Conservation (phyloP, 2,113 vertebrate species). For the Loxodonta africana region DNA sequence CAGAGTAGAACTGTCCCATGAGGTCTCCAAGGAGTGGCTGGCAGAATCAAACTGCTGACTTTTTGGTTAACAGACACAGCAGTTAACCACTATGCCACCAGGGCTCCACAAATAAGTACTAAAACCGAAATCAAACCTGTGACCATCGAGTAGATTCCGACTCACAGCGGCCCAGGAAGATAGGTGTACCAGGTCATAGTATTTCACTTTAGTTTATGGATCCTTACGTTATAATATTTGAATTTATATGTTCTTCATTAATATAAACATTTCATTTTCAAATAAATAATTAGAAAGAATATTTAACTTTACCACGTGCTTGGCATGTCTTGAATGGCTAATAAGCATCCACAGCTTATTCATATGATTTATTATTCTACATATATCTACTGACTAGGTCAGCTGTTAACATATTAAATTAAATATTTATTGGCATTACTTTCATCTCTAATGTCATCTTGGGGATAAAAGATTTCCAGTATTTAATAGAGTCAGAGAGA, state of each 20-base stretch:
- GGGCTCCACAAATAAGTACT: no score
- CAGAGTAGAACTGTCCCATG: no score
- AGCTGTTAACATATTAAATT: not conserved
- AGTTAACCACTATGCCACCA: no score
- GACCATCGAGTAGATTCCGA: no score
- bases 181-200: not conserved
- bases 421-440: conserved; percentile 28
- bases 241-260: not conserved
- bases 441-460: not conserved
- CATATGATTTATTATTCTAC: not conserved
- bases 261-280: conserved; percentile 14
- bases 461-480: not conserved
- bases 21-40: no score
- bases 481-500: not conserved
- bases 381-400: not conserved
- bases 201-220: not conserved
- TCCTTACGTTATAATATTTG: not conserved
- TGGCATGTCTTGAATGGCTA: not conserved
- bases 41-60: no score
- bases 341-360: not conserved
- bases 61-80: no score
- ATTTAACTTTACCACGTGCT: not conserved
- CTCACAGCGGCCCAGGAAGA: no score
- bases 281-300: conserved; percentile 10
- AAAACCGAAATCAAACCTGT: no score